Conservation (phyloP, 2,797 vertebrate species). For the Poecilia picta region DNA sequence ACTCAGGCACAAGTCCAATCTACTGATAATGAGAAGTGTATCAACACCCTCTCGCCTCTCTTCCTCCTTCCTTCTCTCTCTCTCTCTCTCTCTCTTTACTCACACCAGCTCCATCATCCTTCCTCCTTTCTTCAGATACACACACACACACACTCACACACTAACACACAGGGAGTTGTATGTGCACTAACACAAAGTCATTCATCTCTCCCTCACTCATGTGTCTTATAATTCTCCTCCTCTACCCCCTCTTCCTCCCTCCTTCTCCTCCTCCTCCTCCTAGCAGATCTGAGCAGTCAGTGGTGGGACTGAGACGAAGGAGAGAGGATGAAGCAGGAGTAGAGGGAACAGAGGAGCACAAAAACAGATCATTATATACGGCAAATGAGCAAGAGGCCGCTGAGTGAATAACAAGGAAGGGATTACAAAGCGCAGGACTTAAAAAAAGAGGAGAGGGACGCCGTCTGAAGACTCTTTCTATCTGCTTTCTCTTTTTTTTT, state of each 20-base stretch:
- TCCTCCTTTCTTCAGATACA: slow-evolving; percentile 55
- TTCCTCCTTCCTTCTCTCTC: slow-evolving; percentile 57
- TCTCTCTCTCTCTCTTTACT: slow-evolving; percentile 50
- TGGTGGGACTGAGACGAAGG: slow-evolving; percentile 77
- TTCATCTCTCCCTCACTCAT: slow-evolving; percentile 71
- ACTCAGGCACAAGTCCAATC: slow-evolving; percentile 92
- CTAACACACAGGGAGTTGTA: slow-evolving; percentile 6
- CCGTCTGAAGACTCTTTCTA: slow-evolving; percentile 58
- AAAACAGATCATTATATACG: slow-evolving; percentile 73
- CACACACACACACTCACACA: slow-evolving; percentile 30
- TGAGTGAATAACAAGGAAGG: slow-evolving; percentile 75
- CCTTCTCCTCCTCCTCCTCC: slow-evolving; percentile 59
- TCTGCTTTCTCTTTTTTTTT: slow-evolving; percentile 28
- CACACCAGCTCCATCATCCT: slow-evolving; percentile 47
- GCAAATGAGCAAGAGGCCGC: slow-evolving; percentile 65
- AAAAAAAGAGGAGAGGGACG: slow-evolving; percentile 52
- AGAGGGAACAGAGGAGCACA: slow-evolving; percentile 62
- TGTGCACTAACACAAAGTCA: slow-evolving; percentile 51
- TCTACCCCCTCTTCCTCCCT: slow-evolving; percentile 25
- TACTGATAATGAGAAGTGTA: slow-evolving; percentile 95
- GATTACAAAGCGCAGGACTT: slow-evolving; percentile 70
- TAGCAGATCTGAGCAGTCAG: slow-evolving; percentile 78
- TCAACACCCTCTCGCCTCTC: slow-evolving; percentile 77
- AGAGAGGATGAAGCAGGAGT: slow-evolving; percentile 67
- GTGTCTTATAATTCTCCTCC: slow-evolving; percentile 69